Evolutionary conservation across 2,888 invertebrate genomes (phyloP), one percentile per base, ranked within the genome.

Genomic region (Kryphioiulus occultus): DNA sequence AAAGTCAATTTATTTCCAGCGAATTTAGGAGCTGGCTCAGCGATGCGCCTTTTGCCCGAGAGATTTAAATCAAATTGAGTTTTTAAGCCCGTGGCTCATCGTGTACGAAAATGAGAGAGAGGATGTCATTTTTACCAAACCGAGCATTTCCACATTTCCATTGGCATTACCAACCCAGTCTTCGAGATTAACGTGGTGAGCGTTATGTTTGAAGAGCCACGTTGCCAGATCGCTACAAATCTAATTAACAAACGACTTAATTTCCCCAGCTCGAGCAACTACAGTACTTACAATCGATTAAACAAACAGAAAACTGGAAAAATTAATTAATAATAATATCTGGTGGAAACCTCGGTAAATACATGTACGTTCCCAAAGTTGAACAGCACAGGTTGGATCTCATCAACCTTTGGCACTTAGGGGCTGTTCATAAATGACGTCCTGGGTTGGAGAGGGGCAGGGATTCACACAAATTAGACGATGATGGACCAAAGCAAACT

Each of bases 51-150:
- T 68, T 68, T 68, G 59, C 59, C 59, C 59, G 22, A 22, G 59
- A 68, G 59, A 68, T 68, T 68, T 68, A 22, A 68, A 68, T 68
- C 59, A 68, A 68, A 68, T 68, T 68, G 59, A 68, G 59, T 68
- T 68, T 68, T 68, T 68, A 68, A 68, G 59, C 59, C 59, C 22
- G 59, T 68, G 59, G 59, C 59, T 68, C 59, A 68, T 68, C 59
- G 59, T 68, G 19, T 22, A 68, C 59, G 59, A 68, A 68, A 68
- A 68, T 26, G 59, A 68, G 59, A 68, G 59, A 44, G 44, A 68
- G 7, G 22, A 68, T 26, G 59, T 22, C 59, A 68, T n/a, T 68
- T 68, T 68, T 22, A 68, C 59, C n/a, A n/a, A n/a, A 26, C 19
- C 22, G 59, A 68, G 22, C 22, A 68, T 22, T 12, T 22, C 19